These are phyloP conservation scores for Chanos chanos DNA, from an alignment of 2,797 vertebrate genomes.

Conservation along the genomic window DNA sequence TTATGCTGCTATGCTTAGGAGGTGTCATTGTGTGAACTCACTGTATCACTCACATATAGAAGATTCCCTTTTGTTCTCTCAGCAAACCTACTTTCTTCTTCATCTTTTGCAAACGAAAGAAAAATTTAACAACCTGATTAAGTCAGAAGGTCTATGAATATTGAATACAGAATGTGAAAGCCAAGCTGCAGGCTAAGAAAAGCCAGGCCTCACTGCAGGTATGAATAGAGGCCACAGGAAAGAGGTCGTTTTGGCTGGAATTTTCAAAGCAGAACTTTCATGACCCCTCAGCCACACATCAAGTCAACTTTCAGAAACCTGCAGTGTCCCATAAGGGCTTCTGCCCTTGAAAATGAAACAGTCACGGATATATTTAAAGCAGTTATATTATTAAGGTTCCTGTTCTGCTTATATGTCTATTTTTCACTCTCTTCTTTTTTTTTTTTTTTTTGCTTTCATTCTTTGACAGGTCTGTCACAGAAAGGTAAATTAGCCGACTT, in stretches of 20 bases:
- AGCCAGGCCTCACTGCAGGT: neutral
- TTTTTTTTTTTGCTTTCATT: slow-evolving; percentile 26
- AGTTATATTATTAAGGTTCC: slow-evolving; percentile 33
- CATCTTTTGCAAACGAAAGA: neutral
- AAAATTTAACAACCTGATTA: slow-evolving; percentile 14
- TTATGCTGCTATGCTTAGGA: no score
- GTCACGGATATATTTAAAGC: slow-evolving; percentile 32
- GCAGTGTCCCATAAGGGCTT: slow-evolving; percentile 18
- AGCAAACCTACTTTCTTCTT: neutral
- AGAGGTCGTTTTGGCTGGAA: slow-evolving; percentile 16
- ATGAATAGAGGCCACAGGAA: slow-evolving; percentile 10
- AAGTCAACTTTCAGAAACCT: neutral
- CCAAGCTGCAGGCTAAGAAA: neutral
- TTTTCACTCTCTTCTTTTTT: slow-evolving; percentile 32
- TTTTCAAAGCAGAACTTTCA: slow-evolving; percentile 19
- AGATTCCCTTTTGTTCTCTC: no score
- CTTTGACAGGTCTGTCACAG: slow-evolving; percentile 26
- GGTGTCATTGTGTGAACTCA: no score
- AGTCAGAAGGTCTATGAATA: slow-evolving; percentile 4
- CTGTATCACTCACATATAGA: no score
- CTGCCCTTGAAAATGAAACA: slow-evolving; percentile 21
- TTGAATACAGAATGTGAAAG: slow-evolving; percentile 1
- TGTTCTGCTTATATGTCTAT: slow-evolving; percentile 21
- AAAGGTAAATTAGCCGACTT: slow-evolving; percentile 41
- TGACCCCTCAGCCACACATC: slow-evolving; percentile 8